phyloP scores from a whole-genome alignment of 1,140 invertebrate species.

The Brachionus rotundiformis region DNA sequence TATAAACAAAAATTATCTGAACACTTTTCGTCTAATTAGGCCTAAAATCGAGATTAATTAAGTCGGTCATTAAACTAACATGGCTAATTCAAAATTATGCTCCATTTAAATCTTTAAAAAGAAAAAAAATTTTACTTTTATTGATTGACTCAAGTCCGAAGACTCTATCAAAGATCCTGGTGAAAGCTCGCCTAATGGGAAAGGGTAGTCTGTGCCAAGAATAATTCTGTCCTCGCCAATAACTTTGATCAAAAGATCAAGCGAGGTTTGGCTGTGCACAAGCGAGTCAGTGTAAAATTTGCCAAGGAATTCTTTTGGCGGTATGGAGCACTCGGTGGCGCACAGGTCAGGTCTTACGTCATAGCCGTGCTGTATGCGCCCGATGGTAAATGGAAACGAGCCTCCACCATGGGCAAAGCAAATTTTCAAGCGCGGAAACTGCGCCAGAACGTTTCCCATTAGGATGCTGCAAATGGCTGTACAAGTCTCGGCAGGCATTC shows the following conservation, averaged over 20 bases:
- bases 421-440: conserved; percentile 64
- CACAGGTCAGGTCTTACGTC: conserved; percentile 69
- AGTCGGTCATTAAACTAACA: background rate
- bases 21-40: conserved; percentile 51
- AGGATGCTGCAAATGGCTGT: conserved; percentile 68
- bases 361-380: conserved; percentile 67
- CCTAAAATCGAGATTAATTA: conserved; percentile 51
- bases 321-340: conserved; percentile 63
- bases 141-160: conserved; percentile 54
- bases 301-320: conserved; percentile 66
- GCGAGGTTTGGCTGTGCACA: conserved; percentile 67
- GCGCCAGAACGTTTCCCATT: conserved; percentile 69
- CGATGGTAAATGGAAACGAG: conserved; percentile 68
- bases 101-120: conserved; percentile 54
- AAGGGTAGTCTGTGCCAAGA: conserved; percentile 70
- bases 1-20: background rate
- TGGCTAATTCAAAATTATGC: conserved; percentile 54
- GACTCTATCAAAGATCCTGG: conserved; percentile 67
- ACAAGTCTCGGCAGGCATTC: conserved; percentile 70
- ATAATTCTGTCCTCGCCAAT: conserved; percentile 66
- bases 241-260: conserved; percentile 66
- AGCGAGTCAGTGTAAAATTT: conserved; percentile 68
- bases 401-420: conserved; percentile 70
- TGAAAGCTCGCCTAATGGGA: conserved; percentile 68
- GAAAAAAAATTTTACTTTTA: conserved; percentile 1